Conservation (phyloP, 2,113 vertebrate species). For the Grantiella picta region DNA sequence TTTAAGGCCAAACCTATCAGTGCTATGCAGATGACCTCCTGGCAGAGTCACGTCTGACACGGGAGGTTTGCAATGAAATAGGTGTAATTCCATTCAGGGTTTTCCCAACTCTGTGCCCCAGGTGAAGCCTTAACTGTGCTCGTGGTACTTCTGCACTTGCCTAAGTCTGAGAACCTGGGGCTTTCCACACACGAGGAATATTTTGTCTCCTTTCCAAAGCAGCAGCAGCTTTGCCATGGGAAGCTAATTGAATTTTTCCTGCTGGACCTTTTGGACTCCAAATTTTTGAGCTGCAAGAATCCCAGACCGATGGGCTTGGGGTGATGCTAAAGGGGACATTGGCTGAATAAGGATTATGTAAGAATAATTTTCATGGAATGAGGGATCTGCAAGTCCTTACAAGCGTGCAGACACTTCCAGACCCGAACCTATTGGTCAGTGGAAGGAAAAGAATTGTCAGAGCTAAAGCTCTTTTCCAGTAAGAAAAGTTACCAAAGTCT, state of each 20-base stretch:
- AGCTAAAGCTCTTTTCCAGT: constrained; percentile 24
- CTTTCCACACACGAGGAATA: background rate
- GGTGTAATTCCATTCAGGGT: background rate
- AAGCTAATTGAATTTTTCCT: background rate
- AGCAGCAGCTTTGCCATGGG: background rate
- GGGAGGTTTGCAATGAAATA: background rate
- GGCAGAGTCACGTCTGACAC: background rate
- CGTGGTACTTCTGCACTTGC: background rate
- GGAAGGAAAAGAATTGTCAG: constrained; percentile 27
- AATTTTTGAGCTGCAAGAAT: background rate
- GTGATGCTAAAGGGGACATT: background rate
- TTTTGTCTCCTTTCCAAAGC: background rate
- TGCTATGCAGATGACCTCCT: background rate
- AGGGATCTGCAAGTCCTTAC: background rate
- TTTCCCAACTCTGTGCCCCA: background rate
- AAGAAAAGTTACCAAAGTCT: constrained; percentile 17
- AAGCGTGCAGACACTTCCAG: background rate
- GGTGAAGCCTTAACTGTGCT: background rate
- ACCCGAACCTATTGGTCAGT: background rate
- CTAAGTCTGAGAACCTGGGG: background rate
- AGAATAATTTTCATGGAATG: background rate
- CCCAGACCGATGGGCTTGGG: background rate
- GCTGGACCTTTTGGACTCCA: too few species aligned
- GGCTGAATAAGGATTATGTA: background rate
- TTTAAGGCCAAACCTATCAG: background rate